Conservation (phyloP, 1,140 invertebrate genomes). For the Bombus confusus region DNA sequence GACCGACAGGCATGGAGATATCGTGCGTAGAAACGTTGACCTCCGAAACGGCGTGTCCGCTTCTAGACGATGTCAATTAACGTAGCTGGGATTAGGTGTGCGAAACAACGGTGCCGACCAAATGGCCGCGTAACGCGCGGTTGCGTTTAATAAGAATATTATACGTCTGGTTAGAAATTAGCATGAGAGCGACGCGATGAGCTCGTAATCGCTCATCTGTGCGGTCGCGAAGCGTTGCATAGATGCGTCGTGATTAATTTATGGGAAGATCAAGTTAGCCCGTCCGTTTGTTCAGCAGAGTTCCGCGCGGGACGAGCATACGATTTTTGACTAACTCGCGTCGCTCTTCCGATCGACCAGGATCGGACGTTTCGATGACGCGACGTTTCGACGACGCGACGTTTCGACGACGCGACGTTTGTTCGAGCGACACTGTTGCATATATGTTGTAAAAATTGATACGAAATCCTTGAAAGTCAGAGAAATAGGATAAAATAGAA, state of each 20-base stretch:
- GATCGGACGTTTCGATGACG: not conserved
- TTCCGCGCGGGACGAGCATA: fast-evolving
- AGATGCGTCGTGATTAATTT: not conserved
- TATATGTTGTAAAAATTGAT: too few relatives aligned
- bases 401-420: too few relatives aligned
- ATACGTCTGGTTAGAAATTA: constrained; percentile 46
- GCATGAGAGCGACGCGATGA: constrained; percentile 12
- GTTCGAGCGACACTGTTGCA: too few relatives aligned
- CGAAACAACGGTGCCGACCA: constrained; percentile 24
- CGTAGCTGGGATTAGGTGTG: constrained; percentile 27
- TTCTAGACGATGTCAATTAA: constrained; percentile 26
- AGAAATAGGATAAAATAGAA: not conserved
- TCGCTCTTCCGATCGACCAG: not conserved
- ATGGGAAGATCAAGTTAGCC: not conserved
- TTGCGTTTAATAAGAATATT: constrained; percentile 46
- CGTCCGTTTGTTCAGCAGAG: fast-evolving
- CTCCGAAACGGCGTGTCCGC: not conserved
- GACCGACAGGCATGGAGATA: not conserved
- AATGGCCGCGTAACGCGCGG: constrained; percentile 10
- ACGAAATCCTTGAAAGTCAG: not conserved
- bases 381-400: too few relatives aligned
- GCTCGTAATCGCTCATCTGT: not conserved
- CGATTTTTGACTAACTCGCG: too few relatives aligned
- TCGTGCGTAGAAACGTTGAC: not conserved
- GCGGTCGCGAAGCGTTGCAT: not conserved